Conservation (phyloP, 2,113 vertebrate genomes). For the Paracanthobrama guichenoti region DNA sequence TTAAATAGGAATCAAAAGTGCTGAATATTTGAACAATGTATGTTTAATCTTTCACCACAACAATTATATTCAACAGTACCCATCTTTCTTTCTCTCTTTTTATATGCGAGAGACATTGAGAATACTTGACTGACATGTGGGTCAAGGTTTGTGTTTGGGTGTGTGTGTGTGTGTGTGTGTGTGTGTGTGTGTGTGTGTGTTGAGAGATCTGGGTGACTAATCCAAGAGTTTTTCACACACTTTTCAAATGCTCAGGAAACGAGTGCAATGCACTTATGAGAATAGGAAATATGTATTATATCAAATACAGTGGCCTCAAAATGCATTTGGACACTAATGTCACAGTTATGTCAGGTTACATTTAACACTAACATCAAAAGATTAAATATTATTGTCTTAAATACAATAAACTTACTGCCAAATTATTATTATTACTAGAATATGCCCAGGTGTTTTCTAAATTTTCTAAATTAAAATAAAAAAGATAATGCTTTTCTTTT, state of each 20-base stretch:
- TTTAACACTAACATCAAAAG: too few species aligned
- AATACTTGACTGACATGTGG: conserved; percentile 23
- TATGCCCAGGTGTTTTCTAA: too few species aligned
- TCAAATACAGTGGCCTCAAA: background rate
- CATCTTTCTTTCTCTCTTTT: background rate
- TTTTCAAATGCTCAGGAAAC: background rate
- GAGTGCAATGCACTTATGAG: background rate
- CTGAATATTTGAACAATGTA: background rate
- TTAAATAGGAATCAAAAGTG: background rate
- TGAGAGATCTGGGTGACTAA: background rate
- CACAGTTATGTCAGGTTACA: background rate
- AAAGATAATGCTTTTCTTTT: too few species aligned
- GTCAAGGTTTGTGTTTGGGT: conserved; percentile 6
- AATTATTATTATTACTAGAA: too few species aligned
- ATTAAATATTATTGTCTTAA: too few species aligned
- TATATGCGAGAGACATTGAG: background rate
- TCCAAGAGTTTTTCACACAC: background rate
- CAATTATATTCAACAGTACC: background rate
- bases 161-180: conserved; percentile 32
- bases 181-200: conserved; percentile 10
- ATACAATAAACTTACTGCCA: too few species aligned
- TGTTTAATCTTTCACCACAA: background rate
- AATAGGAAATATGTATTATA: background rate
- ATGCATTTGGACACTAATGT: background rate
- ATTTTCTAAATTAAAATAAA: too few species aligned